Evolutionary conservation across 2,797 vertebrate genomes (phyloP).

Genomic region (Ceryle rudis): DNA sequence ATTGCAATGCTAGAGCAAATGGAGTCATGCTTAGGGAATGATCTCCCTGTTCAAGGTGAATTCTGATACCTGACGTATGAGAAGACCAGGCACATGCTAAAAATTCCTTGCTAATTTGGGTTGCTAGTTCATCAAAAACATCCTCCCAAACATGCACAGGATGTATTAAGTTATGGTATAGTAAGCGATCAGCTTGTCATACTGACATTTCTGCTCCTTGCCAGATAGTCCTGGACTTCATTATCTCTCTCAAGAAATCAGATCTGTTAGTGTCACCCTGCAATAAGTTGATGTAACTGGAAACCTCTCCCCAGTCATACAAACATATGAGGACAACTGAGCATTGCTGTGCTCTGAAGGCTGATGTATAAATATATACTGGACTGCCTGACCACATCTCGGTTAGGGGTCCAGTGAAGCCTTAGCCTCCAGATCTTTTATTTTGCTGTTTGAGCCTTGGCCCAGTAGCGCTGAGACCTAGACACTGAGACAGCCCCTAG

Average conservation of each 20-base stretch:
- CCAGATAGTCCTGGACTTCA: slow-evolving; percentile 71
- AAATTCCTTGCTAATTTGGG: slow-evolving; percentile 87
- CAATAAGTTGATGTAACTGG: slow-evolving; percentile 76
- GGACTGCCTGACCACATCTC: not conserved
- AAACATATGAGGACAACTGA: slow-evolving; percentile 56
- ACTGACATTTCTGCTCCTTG: slow-evolving; percentile 72
- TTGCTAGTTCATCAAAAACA: slow-evolving; percentile 86
- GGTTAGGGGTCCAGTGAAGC: not conserved
- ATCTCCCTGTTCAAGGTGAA: slow-evolving; percentile 68
- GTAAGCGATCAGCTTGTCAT: slow-evolving; percentile 73
- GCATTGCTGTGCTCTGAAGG: slow-evolving; percentile 52
- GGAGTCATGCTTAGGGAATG: slow-evolving; percentile 61
- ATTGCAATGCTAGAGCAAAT: not conserved
- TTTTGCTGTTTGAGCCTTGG: not conserved
- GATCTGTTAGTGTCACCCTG: slow-evolving; percentile 78
- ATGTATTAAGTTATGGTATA: slow-evolving; percentile 77
- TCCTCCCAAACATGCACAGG: slow-evolving; percentile 80
- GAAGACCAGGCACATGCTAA: slow-evolving; percentile 82
- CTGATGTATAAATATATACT: slow-evolving; percentile 42
- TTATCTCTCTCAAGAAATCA: slow-evolving; percentile 72
- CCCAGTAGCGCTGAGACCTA: not conserved
- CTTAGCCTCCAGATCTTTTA: not conserved
- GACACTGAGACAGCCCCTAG: too few relatives aligned
- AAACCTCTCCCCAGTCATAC: slow-evolving; percentile 43
- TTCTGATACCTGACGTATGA: slow-evolving; percentile 67